A percentile compares a stretch with the other conserved stretches of the same genome.
phyloP scores from a whole-genome alignment of 2,797 vertebrate species.

The Crenuchus spilurus region DNA sequence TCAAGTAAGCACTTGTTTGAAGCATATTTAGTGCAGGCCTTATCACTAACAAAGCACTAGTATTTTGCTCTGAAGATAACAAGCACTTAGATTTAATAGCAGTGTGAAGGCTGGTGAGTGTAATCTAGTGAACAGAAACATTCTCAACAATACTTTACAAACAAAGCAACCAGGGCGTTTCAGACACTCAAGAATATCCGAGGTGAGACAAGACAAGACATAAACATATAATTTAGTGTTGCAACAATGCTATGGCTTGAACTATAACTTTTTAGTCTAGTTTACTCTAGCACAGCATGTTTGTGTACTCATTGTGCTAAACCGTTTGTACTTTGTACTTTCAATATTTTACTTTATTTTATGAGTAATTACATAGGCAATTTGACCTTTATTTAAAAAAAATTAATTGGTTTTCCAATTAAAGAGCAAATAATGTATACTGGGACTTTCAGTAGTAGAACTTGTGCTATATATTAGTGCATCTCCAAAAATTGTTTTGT shows the following conservation, averaged over 20 bases:
- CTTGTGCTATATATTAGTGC: too few relatives aligned
- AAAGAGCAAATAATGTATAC: too few relatives aligned
- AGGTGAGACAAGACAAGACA: conserved; percentile 1
- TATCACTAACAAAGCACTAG: conserved; percentile 11
- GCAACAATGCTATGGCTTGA: conserved; percentile 1
- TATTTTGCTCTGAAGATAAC: conserved; percentile 29
- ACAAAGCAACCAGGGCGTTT: conserved; percentile 14
- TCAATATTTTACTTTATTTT: too few relatives aligned
- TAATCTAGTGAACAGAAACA: neutral
- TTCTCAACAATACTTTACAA: conserved; percentile 22
- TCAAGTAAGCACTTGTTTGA: conserved; percentile 34
- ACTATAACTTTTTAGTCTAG: conserved; percentile 8
- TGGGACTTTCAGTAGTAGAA: too few relatives aligned
- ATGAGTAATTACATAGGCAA: too few relatives aligned
- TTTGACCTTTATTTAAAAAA: too few relatives aligned
- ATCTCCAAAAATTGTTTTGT: too few relatives aligned
- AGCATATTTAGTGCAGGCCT: conserved; percentile 4
- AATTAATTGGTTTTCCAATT: too few relatives aligned
- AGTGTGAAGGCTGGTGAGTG: conserved; percentile 11
- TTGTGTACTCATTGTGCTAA: too few relatives aligned
- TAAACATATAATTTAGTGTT: conserved; percentile 29
- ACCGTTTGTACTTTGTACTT: too few relatives aligned
- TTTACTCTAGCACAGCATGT: too few relatives aligned
- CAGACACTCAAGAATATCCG: conserved; percentile 16
- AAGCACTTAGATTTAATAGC: conserved; percentile 31